A percentile compares a stretch with the other conserved stretches of the same genome.
phyloP scores from a whole-genome alignment of 2,113 vertebrate genomes.

The Paradoxurus hermaphroditus region DNA sequence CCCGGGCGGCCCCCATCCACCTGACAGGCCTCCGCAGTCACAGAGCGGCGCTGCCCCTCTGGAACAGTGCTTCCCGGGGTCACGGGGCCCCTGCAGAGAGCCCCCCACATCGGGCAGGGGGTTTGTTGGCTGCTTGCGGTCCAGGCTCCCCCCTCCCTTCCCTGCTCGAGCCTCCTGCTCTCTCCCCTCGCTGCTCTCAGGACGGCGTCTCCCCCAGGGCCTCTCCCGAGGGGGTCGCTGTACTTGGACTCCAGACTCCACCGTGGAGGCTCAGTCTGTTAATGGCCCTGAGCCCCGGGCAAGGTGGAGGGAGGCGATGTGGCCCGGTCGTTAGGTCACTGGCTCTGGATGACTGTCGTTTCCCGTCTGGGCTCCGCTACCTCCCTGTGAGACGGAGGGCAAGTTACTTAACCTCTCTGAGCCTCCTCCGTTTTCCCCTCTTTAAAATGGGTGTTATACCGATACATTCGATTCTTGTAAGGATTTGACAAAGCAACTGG shows the following conservation, averaged over 20 bases:
- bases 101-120: not conserved
- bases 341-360: not conserved
- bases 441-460: not conserved
- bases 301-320: not conserved
- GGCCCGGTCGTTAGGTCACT: accelerated
- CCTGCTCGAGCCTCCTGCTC: not conserved
- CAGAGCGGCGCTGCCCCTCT: accelerated
- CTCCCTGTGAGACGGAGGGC: not conserved
- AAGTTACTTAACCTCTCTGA: not conserved
- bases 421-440: not conserved
- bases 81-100: no score
- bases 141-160: accelerated
- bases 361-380: not conserved
- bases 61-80: not conserved
- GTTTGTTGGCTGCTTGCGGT: not conserved
- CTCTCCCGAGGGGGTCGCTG: not conserved
- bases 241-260: not conserved
- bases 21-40: not conserved
- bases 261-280: not conserved
- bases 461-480: not conserved
- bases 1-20: not conserved
- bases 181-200: not conserved
- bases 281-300: not conserved
- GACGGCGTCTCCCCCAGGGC: not conserved
- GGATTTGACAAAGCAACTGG: not conserved